phyloP scores from a whole-genome alignment of 2,888 invertebrate genomes.

The Agonopterix alstromeriana region DNA sequence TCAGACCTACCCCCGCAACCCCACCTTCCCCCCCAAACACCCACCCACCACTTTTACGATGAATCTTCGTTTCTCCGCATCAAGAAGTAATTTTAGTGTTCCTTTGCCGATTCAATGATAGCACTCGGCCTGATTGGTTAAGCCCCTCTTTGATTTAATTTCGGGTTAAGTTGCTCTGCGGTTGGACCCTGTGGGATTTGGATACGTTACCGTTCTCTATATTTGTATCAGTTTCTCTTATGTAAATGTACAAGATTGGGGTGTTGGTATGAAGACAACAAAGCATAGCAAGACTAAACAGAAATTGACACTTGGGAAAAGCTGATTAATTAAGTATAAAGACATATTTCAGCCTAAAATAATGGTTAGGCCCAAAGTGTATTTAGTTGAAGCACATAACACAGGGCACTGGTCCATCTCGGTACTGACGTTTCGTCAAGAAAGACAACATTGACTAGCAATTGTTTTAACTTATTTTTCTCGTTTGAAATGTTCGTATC shows the following conservation, averaged over 20 bases:
- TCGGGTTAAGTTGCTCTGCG: slow-evolving; percentile 71
- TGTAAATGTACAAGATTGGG: slow-evolving; percentile 31
- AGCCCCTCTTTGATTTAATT: slow-evolving; percentile 76
- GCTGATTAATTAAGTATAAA: too few relatives aligned
- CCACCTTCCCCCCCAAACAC: slow-evolving; percentile 26
- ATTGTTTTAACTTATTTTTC: too few relatives aligned
- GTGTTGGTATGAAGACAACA: slow-evolving; percentile 11
- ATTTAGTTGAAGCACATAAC: too few relatives aligned
- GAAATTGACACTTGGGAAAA: too few relatives aligned
- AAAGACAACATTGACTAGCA: too few relatives aligned
- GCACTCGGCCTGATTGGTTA: slow-evolving; percentile 75
- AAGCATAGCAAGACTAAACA: too few relatives aligned
- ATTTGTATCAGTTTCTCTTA: slow-evolving; percentile 41
- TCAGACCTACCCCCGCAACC: slow-evolving; percentile 56
- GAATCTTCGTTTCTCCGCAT: slow-evolving; percentile 77
- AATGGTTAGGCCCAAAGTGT: too few relatives aligned
- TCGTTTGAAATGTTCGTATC: too few relatives aligned
- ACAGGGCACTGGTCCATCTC: too few relatives aligned
- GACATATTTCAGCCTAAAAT: too few relatives aligned
- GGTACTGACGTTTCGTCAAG: too few relatives aligned
- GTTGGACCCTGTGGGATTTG: slow-evolving; percentile 58
- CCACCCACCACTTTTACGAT: slow-evolving; percentile 72
- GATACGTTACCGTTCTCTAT: slow-evolving; percentile 38
- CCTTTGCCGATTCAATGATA: slow-evolving; percentile 76
- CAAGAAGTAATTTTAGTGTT: slow-evolving; percentile 77